Base-by-base conservation (phyloP, 2,113 vertebrate species). In the Physeter macrocephalus region DNA sequence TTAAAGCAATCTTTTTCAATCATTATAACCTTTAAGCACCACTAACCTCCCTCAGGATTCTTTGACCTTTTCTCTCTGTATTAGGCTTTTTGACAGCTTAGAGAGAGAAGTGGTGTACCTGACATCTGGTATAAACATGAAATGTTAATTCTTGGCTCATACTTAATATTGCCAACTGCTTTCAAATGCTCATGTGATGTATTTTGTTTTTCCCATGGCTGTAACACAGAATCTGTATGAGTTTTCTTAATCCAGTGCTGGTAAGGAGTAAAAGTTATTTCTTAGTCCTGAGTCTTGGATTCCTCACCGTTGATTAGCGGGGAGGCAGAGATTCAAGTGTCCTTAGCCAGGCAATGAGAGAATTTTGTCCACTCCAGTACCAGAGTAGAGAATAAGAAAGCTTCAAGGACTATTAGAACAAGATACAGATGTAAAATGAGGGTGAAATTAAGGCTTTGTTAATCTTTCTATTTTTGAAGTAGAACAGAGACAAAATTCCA, bases 181-280 rank as follows among this genome's bases (percentile, higher is more conserved):
- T 92, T 96, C 95, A 98, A 93, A 96, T 88, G 83, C 88, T 95
- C 90, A n/a, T 84, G 92, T 43, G 4, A 92, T 97, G 62, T 46
- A 91, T 84, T 93, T 97, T 97, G 97, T 61, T 94, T 89, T 96
- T 88, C 97, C 95, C 67, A 69, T 95, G 95, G 93, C 87, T 96
- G 17, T 67, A 89, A 95, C 75, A 77, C 85, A 84, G 83, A 96
- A 39, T 81, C 67, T 90, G 25, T 94, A 1, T 88, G 94, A 62
- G 29, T 96, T 97, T 88, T 94, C 96, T 92, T 88, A 59, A 93
- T 97, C 92, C 91, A 96, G 2, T 92, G 69, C 86, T 6, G 0
- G 72, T 95, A 80, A 78, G 20, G 14, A 46, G n/a, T 34, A 2
- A 34, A 81, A 11, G 6, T 66, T 88, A 59, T 52, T 95, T 97